These are phyloP conservation scores for Falco punctatus DNA, from an alignment of 2,113 vertebrate species.

Conservation along the genomic window DNA sequence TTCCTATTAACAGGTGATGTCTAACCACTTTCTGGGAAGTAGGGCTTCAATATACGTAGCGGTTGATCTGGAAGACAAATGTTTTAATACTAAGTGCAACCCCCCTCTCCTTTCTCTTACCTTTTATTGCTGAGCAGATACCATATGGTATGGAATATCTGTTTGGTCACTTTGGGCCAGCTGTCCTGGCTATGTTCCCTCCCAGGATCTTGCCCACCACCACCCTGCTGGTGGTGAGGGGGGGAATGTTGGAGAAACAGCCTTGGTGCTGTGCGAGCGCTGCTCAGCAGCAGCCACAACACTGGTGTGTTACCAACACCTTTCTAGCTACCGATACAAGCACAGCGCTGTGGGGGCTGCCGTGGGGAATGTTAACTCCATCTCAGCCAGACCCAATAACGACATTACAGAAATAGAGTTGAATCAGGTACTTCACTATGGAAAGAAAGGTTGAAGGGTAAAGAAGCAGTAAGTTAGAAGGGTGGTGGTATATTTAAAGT, in stretches of 20 bases:
- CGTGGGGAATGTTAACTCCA: too few species aligned
- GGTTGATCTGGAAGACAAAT: not conserved
- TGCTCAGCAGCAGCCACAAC: not conserved
- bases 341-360: not conserved
- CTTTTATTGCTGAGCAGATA: too few species aligned
- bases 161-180: too few species aligned
- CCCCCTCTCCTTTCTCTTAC: not conserved
- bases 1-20: not conserved
- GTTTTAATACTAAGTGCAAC: not conserved
- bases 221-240: not conserved
- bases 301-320: not conserved
- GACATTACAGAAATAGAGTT: not conserved
- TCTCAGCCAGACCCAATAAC: not conserved
- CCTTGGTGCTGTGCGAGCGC: not conserved
- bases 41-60: not conserved
- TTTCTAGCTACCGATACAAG: not conserved
- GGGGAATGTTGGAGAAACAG: not conserved
- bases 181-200: too few species aligned
- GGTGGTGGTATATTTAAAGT: not conserved
- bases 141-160: too few species aligned
- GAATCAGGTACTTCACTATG: not conserved
- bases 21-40: accelerated
- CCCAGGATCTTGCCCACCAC: too few species aligned
- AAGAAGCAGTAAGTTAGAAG: not conserved
- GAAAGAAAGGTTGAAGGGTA: not conserved